Evolutionary conservation across 23 tunicate species (phyloP).

Genomic region (Phallusia fumigata): DNA sequence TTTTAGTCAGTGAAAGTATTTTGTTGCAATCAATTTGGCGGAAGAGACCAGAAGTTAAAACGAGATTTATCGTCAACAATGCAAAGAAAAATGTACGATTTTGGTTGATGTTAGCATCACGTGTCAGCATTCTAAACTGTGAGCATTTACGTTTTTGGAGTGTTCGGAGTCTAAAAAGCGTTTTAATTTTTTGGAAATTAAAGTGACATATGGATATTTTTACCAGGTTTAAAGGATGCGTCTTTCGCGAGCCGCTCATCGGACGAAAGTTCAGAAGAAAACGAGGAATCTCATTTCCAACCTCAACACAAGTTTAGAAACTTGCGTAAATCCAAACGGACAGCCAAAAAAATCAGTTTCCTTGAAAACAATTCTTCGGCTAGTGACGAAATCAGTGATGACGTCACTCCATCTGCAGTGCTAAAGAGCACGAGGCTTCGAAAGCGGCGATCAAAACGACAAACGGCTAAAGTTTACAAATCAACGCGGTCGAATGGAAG

Average conservation of each 20-base stretch:
- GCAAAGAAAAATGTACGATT: too few species aligned
- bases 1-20: too few species aligned
- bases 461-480: not conserved
- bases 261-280: not conserved
- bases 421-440: not conserved
- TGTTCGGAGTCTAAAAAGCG: too few species aligned
- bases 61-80: too few species aligned
- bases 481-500: not conserved
- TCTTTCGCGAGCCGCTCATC: not conserved
- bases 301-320: not conserved
- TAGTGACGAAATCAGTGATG: not conserved
- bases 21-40: too few species aligned
- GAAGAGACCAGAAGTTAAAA: too few species aligned
- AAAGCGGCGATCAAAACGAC: not conserved
- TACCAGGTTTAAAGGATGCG: not conserved
- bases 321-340: not conserved
- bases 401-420: not conserved
- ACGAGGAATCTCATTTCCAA: not conserved
- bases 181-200: too few species aligned
- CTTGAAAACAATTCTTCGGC: not conserved
- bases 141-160: too few species aligned
- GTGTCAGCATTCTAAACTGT: too few species aligned
- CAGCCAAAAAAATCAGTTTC: not conserved
- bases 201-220: too few species aligned
- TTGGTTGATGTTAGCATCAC: too few species aligned